Base-by-base conservation (phyloP, 2,797 vertebrate genomes). In the Borostomias antarcticus region DNA sequence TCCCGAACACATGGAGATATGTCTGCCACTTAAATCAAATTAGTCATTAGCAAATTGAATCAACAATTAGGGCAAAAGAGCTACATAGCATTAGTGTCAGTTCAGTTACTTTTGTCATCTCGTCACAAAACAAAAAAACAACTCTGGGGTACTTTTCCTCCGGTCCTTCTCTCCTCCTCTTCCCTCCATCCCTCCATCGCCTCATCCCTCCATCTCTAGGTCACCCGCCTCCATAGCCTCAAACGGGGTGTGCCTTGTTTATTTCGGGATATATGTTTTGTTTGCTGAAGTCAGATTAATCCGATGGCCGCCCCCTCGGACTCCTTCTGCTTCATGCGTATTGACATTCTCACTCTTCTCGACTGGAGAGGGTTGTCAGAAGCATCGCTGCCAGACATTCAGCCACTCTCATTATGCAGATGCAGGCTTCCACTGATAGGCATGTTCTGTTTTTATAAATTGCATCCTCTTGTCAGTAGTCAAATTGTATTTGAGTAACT, bases 401-500 rank as follows among this genome's bases (percentile, higher is more conserved):
- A 94, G 93, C 90, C 91, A 91, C 94, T 92, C 91, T 94, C 93
- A 95, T 97, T 98, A 97, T 97, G 96, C 94, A 96, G 95, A 98
- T 95, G 64, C 78, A 58, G 75, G 79, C 77, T 86, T 90, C 83
- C 88, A 94, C 93, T 94, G 94, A 94, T 95, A 92, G 94, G 94
- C 94, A 93, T 91, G 91, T 93, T 96, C 94, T 93, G 91, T 92
- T 97, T 96, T 43, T 92, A 94, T 93, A 95, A 96, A 96, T 95
- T 94, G 92, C 90, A 89, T 93, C 92, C 89, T 89, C 93, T 96
- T 96, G 95, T 98, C 96, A 96, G 88, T 90, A 97, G 95, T 97
- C 95, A 96, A 94, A 95, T 94, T 93, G 93, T 93, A 94, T 97
- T 95, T 94, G 92, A 95, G 94, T 90, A 96, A 96, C 93, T 96